These are phyloP conservation scores for Umimayanthus chanpuru DNA, from an alignment of 92 coral and sea anemone species.

Conservation along the genomic window DNA sequence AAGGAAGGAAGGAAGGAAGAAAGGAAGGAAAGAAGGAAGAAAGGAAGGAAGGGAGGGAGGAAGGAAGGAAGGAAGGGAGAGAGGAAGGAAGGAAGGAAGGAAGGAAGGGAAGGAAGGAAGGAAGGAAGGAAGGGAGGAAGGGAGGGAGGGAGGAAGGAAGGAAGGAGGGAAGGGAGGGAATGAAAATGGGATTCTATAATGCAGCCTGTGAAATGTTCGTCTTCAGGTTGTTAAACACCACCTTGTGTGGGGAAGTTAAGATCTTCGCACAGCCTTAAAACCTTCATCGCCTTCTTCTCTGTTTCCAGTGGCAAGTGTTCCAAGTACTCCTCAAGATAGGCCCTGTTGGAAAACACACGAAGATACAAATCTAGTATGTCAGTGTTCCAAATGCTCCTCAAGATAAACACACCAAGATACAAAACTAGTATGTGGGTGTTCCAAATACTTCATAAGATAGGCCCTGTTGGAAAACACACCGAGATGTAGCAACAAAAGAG, in stretches of 20 bases:
- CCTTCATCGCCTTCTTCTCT: conserved; percentile 94
- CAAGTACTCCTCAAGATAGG: conserved; percentile 89
- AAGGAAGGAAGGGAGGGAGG: too few relatives aligned
- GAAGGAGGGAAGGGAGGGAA: too few relatives aligned
- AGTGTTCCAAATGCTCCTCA: conserved; percentile 83
- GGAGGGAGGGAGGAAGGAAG: too few relatives aligned
- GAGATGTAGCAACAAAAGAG: background rate
- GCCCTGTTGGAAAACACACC: conserved; percentile 52
- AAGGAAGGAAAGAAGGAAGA: too few relatives aligned
- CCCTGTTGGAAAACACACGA: conserved; percentile 45
- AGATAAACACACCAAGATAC: conserved; percentile 42
- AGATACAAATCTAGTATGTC: background rate
- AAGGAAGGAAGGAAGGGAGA: too few relatives aligned
- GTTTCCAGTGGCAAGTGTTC: conserved; percentile 96
- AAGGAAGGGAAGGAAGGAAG: too few relatives aligned
- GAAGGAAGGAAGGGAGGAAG: too few relatives aligned
- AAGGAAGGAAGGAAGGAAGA: too few relatives aligned
- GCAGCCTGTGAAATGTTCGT: background rate
- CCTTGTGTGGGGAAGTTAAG: conserved; percentile 85
- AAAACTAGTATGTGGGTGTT: conserved; percentile 57
- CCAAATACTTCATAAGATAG: conserved; percentile 87
- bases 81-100: too few relatives aligned
- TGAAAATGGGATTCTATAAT: too few relatives aligned
- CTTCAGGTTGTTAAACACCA: conserved; percentile 16
- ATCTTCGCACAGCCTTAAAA: conserved; percentile 87